Conservation (phyloP, 2,113 vertebrate species). For the Anarrhichthys ocellatus region DNA sequence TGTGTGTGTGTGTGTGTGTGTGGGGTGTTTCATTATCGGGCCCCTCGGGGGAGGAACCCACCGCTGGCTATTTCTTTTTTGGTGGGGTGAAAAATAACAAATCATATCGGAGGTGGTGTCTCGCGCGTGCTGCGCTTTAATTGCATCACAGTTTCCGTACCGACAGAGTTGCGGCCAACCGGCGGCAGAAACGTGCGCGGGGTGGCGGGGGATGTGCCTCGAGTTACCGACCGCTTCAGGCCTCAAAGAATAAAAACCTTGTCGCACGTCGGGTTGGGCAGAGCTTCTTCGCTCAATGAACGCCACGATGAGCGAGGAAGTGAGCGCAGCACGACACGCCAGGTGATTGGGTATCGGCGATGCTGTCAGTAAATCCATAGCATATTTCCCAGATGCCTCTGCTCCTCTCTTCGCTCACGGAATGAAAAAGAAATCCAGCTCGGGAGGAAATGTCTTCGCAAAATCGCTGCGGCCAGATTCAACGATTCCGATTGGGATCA, state of each 20-base stretch:
- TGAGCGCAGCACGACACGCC: constrained; percentile 19
- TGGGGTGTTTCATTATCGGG: constrained; percentile 77
- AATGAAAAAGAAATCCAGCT: constrained; percentile 37
- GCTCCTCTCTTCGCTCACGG: constrained; percentile 21
- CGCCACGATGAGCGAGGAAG: constrained; percentile 38
- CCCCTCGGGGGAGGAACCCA: constrained; percentile 60
- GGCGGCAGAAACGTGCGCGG: neutral
- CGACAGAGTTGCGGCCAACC: neutral
- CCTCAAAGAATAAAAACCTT: neutral
- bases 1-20: constrained; percentile 6
- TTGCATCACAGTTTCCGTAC: constrained; percentile 42
- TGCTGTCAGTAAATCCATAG: constrained; percentile 44
- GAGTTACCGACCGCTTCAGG: constrained; percentile 44
- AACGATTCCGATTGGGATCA: constrained; percentile 39
- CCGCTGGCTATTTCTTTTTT: neutral
- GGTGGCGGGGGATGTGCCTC: constrained; percentile 24
- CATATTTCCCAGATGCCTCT: constrained; percentile 41
- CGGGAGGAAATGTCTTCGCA: constrained; percentile 27
- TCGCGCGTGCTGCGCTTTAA: constrained; percentile 51
- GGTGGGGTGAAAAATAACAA: constrained; percentile 37
- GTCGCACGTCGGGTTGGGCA: constrained; percentile 28
- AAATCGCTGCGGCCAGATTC: constrained; percentile 10
- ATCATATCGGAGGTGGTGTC: constrained; percentile 46
- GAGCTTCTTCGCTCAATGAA: constrained; percentile 59
- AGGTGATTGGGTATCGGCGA: constrained; percentile 21